Conservation (phyloP, 2,888 invertebrate species). For the Dynastes grantii region DNA sequence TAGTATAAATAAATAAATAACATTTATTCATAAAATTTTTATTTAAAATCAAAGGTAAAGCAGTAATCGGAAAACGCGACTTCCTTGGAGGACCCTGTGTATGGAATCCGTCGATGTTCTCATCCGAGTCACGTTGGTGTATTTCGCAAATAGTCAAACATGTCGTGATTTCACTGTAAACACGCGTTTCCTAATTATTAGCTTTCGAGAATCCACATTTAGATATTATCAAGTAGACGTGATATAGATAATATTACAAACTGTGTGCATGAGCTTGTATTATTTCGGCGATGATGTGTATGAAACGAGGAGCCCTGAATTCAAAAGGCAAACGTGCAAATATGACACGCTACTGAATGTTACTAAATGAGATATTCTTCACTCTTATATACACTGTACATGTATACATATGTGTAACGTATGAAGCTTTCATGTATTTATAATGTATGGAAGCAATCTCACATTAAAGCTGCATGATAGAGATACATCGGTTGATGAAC, state of each 20-base stretch:
- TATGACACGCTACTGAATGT: constrained; percentile 5
- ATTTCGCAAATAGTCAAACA: constrained; percentile 16
- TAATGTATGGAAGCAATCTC: no score
- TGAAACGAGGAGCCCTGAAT: not conserved
- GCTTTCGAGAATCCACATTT: constrained; percentile 7
- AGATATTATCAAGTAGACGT: constrained; percentile 31
- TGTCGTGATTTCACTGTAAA: not conserved
- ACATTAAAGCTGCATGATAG: no score
- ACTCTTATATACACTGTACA: not conserved
- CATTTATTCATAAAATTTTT: no score
- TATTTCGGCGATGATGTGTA: not conserved
- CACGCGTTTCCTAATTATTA: constrained; percentile 23
- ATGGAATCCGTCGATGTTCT: not conserved
- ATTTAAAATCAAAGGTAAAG: no score
- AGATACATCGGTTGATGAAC: no score
- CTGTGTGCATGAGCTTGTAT: not conserved
- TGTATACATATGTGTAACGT: no score
- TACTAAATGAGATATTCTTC: not conserved
- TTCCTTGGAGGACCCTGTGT: not conserved
- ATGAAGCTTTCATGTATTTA: no score
- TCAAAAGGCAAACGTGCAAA: not conserved
- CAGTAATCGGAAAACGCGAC: no score
- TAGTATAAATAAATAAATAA: no score
- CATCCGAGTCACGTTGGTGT: constrained; percentile 6
- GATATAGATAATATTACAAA: constrained; percentile 2